Conservation (phyloP, 2,113 vertebrate species). For the Callospermophilus lateralis region DNA sequence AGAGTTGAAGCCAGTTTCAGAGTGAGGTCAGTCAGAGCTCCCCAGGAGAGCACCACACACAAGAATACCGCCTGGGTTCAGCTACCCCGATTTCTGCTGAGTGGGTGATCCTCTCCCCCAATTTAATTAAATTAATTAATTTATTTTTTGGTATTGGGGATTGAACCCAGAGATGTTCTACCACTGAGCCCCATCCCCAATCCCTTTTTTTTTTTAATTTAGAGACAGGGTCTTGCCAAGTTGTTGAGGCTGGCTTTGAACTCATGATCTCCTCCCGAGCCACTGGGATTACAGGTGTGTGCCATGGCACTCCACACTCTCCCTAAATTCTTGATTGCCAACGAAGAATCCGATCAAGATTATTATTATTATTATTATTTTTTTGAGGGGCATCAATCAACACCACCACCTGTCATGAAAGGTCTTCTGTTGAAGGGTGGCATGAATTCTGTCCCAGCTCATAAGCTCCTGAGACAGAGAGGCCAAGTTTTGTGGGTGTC, state of each 20-base stretch:
- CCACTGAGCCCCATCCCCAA: too few relatives aligned
- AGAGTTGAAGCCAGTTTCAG: neutral
- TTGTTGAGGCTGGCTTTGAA: too few relatives aligned
- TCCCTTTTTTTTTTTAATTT: too few relatives aligned
- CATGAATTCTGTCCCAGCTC: neutral
- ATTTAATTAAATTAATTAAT: too few relatives aligned
- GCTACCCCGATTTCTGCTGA: neutral
- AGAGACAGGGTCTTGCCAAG: too few relatives aligned
- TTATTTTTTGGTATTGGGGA: too few relatives aligned
- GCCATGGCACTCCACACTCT: too few relatives aligned
- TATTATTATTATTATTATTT: too few relatives aligned
- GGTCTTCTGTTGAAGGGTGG: too few relatives aligned
- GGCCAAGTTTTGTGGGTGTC: neutral
- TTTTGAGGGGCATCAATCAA: neutral
- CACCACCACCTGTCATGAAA: neutral
- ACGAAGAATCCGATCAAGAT: neutral
- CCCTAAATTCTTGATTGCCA: fast-evolving
- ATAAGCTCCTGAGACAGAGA: neutral
- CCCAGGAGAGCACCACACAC: fast-evolving
- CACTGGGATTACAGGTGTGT: too few relatives aligned
- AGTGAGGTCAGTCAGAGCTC: neutral
- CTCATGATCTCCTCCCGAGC: too few relatives aligned
- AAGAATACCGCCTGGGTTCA: neutral
- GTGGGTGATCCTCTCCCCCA: neutral
- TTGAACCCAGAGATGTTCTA: too few relatives aligned